phyloP scores from a whole-genome alignment of 2,113 vertebrate species.

The Cyanoliseus patagonus region DNA sequence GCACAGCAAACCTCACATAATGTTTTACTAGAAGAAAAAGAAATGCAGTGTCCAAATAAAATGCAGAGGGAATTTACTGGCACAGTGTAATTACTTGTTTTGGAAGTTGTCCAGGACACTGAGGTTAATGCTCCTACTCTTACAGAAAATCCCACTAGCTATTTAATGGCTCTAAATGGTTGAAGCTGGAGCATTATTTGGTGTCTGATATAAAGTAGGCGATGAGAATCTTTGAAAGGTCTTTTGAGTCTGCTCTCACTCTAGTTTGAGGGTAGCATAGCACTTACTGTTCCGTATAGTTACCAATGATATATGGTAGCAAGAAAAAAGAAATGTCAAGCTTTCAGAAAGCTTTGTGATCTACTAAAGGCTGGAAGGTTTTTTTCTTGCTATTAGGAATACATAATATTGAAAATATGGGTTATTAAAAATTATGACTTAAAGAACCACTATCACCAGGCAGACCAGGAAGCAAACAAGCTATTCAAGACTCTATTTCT shows the following conservation, averaged over 20 bases:
- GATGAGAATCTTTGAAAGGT: not conserved
- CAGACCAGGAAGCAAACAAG: not conserved
- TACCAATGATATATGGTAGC: not conserved
- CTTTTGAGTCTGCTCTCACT: not conserved
- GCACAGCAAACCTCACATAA: not conserved
- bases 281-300: not conserved
- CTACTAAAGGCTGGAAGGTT: not conserved
- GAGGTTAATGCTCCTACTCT: not conserved
- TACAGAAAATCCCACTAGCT: not conserved
- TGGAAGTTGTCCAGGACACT: slow-evolving; percentile 34
- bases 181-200: not conserved
- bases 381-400: not conserved
- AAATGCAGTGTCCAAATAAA: not conserved
- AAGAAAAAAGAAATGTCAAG: not conserved
- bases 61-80: slow-evolving; percentile 24
- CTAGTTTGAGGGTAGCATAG: not conserved
- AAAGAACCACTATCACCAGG: not conserved
- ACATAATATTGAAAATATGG: not conserved
- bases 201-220: not conserved
- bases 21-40: not conserved
- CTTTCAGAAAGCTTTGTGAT: not conserved
- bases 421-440: not conserved
- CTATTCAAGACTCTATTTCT: not conserved
- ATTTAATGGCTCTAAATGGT: not conserved
- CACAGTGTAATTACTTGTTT: slow-evolving; percentile 13